Percentiles rank a stretch among this genome's conserved stretches.
Conservation (phyloP, 2,888 invertebrate species). For the Platycnemis pennipes region DNA sequence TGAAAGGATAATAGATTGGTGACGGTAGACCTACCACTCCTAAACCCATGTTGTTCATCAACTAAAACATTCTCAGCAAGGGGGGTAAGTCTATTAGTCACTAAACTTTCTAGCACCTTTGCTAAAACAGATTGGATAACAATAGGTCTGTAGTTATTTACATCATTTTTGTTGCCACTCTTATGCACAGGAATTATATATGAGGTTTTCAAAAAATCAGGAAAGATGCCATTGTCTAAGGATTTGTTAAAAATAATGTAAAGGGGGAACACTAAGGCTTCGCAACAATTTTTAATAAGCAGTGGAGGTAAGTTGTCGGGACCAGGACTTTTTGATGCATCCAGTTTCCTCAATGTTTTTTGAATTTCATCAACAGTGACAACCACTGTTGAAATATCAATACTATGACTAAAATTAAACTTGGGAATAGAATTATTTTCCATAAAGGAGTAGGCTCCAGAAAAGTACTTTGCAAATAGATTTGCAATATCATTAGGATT, state of each 20-base stretch:
- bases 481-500: no score
- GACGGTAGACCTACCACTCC: constrained; percentile 6
- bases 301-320: neutral
- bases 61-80: neutral
- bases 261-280: neutral
- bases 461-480: neutral
- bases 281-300: neutral
- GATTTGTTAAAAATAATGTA: neutral
- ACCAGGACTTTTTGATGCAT: neutral
- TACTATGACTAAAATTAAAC: neutral
- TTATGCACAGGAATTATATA: neutral
- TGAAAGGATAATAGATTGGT: neutral
- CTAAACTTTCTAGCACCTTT: neutral
- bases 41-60: constrained; percentile 28
- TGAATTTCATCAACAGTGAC: neutral
- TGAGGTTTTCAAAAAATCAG: neutral
- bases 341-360: neutral
- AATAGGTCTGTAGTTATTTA: neutral
- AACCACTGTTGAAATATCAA: neutral
- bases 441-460: neutral
- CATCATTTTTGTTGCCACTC: neutral
- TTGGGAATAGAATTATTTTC: neutral
- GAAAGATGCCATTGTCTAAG: neutral
- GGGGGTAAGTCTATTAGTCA: constrained; percentile 30
- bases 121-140: neutral